phyloP scores from a whole-genome alignment of 2,797 vertebrate species.

The Bovichtus diacanthus region DNA sequence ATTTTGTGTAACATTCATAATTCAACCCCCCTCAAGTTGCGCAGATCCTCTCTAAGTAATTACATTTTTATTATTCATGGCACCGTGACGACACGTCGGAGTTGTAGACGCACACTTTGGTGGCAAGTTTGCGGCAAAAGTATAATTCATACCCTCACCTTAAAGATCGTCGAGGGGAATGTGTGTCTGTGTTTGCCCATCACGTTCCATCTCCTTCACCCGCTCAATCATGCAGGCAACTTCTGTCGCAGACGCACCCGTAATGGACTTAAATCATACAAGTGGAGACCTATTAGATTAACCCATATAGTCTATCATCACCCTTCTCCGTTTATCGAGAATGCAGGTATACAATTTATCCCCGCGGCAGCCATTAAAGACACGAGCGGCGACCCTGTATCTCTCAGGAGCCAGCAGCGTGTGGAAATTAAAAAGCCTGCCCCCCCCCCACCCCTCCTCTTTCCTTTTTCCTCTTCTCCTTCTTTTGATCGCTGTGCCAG shows the following conservation, averaged over 20 bases:
- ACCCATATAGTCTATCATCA: slow-evolving; percentile 66
- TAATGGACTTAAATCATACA: slow-evolving; percentile 68
- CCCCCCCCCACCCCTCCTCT: too few species aligned
- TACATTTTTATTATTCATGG: slow-evolving; percentile 39
- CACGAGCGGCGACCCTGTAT: slow-evolving; percentile 48
- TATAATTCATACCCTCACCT: slow-evolving; percentile 25
- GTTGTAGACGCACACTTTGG: slow-evolving; percentile 17
- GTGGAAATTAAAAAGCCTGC: slow-evolving; percentile 62
- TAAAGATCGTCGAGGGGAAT: slow-evolving; percentile 12
- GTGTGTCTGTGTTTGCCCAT: slow-evolving; percentile 15
- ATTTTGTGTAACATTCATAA: slow-evolving; percentile 43
- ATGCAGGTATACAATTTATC: slow-evolving; percentile 52
- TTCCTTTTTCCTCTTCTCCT: not conserved
- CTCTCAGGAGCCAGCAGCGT: slow-evolving; percentile 57
- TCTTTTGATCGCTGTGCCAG: slow-evolving; percentile 60
- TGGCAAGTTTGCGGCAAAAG: slow-evolving; percentile 23
- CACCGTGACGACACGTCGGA: not conserved
- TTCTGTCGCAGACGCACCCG: slow-evolving; percentile 29
- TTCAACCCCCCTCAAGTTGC: slow-evolving; percentile 31
- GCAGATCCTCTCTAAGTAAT: slow-evolving; percentile 16
- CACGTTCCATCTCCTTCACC: slow-evolving; percentile 14
- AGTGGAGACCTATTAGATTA: slow-evolving; percentile 65
- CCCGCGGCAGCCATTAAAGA: slow-evolving; percentile 56
- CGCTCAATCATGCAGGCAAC: slow-evolving; percentile 46
- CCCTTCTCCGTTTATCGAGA: slow-evolving; percentile 36